Evolutionary conservation across 1,140 invertebrate species (phyloP).

Genomic region (Bombus consobrinus): DNA sequence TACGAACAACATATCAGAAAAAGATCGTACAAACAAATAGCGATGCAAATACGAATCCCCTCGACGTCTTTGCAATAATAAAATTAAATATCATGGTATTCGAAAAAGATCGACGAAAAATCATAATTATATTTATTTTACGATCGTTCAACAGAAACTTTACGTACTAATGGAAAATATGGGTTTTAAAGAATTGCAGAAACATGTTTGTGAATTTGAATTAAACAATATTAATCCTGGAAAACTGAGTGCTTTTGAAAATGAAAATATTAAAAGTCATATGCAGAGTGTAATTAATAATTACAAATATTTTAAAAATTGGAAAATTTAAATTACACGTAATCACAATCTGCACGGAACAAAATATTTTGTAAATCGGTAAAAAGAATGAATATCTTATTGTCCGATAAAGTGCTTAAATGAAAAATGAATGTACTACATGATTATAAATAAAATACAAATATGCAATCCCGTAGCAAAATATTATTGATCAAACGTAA

Average conservation of each 20-base stretch:
- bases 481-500: neutral
- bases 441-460: neutral
- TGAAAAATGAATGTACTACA: neutral
- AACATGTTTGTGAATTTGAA: too few relatives aligned
- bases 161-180: too few relatives aligned
- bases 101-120: neutral
- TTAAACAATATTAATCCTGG: neutral
- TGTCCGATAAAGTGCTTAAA: neutral
- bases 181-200: too few relatives aligned
- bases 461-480: neutral
- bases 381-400: neutral
- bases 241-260: neutral
- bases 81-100: neutral
- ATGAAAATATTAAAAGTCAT: neutral
- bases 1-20: neutral
- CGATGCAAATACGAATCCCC: neutral
- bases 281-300: neutral
- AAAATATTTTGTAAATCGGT: neutral
- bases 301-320: neutral
- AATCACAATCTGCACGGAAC: neutral
- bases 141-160: too few relatives aligned
- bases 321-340: neutral
- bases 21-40: neutral
- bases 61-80: neutral
- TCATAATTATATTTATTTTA: neutral